Base-by-base conservation (phyloP, 2,888 invertebrate genomes). In the Lithophane semibrunnea region DNA sequence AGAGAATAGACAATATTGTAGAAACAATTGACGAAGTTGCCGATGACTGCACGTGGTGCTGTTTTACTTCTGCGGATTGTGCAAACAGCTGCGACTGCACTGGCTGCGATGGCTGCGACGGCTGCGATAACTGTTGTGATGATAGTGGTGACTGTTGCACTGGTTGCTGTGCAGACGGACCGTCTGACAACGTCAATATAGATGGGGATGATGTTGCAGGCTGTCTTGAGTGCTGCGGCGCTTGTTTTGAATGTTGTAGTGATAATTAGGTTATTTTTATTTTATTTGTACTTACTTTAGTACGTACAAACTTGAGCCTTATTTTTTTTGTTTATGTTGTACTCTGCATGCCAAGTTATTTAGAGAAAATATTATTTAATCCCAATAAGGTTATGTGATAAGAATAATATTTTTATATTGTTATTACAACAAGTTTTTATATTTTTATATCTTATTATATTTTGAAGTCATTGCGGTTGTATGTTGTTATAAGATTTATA, bases 211-310 rank as follows among this genome's bases (percentile, higher is more conserved):
- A 70, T 5, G 10, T 67, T 18, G 77, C 1, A 0, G 70, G 18
- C 37, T 80, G 77, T 24, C 1, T 78, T 18, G 80, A 73, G 18
- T 80, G 80, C 18, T 80, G 82, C 3, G 16, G n/a, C 0, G 0
- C 60, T 16, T 79, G 75, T 18, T 72, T 76, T 37, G 79, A 80
- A 29, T 72, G 77, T 37, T 77, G 86, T 66, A 64, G n/a, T 18
- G 61, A n/a, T 13, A 56, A 61, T 73, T 78, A 78, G 10, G 10
- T 7, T 65, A n/a, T 56, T 64, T 18, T n/a, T 44, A 21, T 21
- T 29, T 21, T 21, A 8, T 21, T 42, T 24, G 37, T 54, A 42
- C 42, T 21, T n/a, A 37, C 37, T 37, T 37, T 37, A 49, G 60
- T 18, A 18, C 0, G 4, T 16, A 16, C 3, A 58, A 71, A 37